phyloP scores from a whole-genome alignment of 2,113 vertebrate species.

The Lamprotornis superbus region DNA sequence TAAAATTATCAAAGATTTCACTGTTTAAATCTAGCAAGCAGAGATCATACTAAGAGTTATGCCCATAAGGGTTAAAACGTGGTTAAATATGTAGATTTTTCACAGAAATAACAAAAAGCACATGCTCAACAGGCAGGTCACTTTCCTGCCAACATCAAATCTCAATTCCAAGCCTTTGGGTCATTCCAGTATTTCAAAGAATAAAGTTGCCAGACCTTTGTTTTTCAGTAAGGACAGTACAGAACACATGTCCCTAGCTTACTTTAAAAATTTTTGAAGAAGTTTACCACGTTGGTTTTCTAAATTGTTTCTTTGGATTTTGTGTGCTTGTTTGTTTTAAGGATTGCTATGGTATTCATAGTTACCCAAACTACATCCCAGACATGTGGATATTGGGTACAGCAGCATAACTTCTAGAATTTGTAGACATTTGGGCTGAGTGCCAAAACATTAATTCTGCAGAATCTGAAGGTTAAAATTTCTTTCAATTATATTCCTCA shows the following conservation, averaged over 20 bases:
- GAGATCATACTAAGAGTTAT: neutral
- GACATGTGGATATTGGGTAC: neutral
- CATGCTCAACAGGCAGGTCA: neutral
- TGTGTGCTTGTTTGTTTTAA: neutral
- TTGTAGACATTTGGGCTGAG: neutral
- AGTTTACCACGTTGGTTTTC: neutral
- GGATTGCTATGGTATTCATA: neutral
- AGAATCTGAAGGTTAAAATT: neutral
- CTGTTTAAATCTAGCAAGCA: neutral
- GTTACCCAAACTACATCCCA: neutral
- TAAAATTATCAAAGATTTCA: neutral
- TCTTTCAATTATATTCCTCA: neutral
- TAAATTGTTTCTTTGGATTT: neutral
- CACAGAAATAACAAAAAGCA: slow-evolving; percentile 34
- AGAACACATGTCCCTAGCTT: neutral
- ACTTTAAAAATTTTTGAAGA: neutral
- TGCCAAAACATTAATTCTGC: neutral
- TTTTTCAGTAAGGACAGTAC: neutral
- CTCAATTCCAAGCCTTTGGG: slow-evolving; percentile 33
- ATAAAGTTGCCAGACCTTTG: slow-evolving; percentile 12
- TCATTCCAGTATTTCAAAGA: slow-evolving; percentile 4
- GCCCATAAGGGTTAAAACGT: neutral
- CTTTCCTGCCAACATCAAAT: slow-evolving; percentile 30
- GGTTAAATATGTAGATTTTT: neutral
- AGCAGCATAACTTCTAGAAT: neutral